Evolutionary conservation across 2,113 vertebrate species (phyloP).

Genomic region (Heteronetta atricapilla): DNA sequence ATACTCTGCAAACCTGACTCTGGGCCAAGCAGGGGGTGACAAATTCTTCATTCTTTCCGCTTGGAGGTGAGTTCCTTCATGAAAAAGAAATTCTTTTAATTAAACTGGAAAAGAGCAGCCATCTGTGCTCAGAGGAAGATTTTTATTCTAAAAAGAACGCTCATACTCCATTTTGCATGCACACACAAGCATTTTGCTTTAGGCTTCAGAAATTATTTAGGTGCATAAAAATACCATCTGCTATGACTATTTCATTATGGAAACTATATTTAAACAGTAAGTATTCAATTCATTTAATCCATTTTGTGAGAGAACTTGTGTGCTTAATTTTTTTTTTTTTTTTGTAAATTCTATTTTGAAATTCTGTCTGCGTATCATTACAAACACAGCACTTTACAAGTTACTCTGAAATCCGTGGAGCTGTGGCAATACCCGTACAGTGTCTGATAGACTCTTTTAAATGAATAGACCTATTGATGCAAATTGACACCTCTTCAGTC

Average conservation of each 20-base stretch:
- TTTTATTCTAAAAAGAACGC: background rate
- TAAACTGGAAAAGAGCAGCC: background rate
- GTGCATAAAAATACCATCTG: background rate
- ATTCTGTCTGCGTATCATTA: background rate
- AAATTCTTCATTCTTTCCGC: constrained; percentile 18
- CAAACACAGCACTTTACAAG: background rate
- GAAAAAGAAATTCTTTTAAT: constrained; percentile 16
- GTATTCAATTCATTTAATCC: background rate
- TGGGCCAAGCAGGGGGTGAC: background rate
- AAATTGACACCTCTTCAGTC: too few species aligned
- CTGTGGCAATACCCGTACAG: rapidly evolving
- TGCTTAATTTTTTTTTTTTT: background rate
- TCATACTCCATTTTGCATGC: background rate
- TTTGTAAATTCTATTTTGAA: background rate
- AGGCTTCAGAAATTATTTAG: background rate
- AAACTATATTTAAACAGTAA: background rate
- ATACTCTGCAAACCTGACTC: background rate
- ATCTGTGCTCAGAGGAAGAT: background rate
- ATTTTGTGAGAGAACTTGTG: background rate
- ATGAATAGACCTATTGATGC: too few species aligned
- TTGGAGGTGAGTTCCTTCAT: background rate
- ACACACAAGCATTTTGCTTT: background rate
- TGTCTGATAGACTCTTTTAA: too few species aligned
- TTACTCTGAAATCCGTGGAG: background rate
- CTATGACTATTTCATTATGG: background rate